Base-by-base conservation (phyloP, 2,888 invertebrate genomes). In the Pristionchus entomophagus region DNA sequence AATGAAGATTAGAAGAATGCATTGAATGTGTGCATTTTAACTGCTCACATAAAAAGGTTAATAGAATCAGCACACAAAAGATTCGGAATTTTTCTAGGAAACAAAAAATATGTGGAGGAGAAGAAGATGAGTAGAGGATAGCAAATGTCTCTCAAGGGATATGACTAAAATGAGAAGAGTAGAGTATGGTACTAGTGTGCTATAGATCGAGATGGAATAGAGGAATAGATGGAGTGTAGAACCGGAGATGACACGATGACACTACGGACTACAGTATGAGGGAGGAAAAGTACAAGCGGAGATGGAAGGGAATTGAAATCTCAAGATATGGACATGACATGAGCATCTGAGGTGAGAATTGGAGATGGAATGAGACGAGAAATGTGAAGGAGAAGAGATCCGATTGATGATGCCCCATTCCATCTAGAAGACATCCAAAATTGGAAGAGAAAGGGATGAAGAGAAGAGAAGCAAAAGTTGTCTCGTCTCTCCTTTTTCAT, bases 121-220 rank as follows among this genome's bases (percentile, higher is more conserved):
- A 56, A 41, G 17, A 26, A 26, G 73, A 73, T n/a, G 73, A 73
- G 41, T 35, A 73, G 41, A 41, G 73, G 32, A 73, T 41, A 73
- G 73, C n/a, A 73, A 41, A 73, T 73, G 73, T 73, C 41, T 73
- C 73, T 73, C 73, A 35, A 41, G 73, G 73, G 73, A 73, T 35
- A 73, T 73, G 73, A 73, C 41, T n/a, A 41, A 73, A 73, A 73
- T 73, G 73, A 73, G 65, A 69, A 38, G 35, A 35, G 65, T 65
- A 65, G 62, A 65, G 73, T 3, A 73, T 73, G n/a, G n/a, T n/a
- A n/a, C n/a, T n/a, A n/a, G n/a, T n/a, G n/a, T n/a, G n/a, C 17
- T 22, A 41, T 22, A 10, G 56, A 56, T 41, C 10, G 73, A 14
- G 65, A 17, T 32, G 35, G 65, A 62, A 19, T 62, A 62, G 29